Evolutionary conservation across 2,888 invertebrate species (phyloP).

Genomic region (Galeruca laticollis): DNA sequence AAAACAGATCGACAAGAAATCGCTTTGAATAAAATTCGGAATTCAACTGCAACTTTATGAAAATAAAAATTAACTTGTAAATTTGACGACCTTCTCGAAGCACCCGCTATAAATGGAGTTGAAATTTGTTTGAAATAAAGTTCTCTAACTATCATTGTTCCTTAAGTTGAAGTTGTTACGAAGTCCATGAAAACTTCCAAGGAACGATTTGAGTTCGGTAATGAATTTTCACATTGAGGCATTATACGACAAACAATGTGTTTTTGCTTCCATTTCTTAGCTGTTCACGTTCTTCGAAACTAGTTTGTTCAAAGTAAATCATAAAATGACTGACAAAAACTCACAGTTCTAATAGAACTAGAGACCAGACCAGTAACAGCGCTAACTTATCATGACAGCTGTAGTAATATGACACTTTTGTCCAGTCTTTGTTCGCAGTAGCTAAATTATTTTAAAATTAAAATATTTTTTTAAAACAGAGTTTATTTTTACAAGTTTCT

Average conservation of each 20-base stretch:
- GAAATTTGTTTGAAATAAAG: constrained; percentile 37
- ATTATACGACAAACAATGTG: constrained; percentile 36
- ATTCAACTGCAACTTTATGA: no score
- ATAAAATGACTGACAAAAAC: not conserved
- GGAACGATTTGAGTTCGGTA: constrained; percentile 42
- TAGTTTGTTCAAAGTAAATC: no score
- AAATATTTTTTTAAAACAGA: no score
- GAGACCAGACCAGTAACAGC: no score
- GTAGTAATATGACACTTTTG: no score
- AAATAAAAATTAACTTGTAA: constrained; percentile 4
- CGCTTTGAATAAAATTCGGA: no score
- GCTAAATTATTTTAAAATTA: no score
- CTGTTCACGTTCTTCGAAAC: not conserved
- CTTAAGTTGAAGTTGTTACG: constrained; percentile 39
- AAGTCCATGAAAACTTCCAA: constrained; percentile 41
- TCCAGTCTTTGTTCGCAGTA: no score
- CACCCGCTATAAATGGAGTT: constrained; percentile 27
- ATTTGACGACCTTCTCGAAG: constrained; percentile 10
- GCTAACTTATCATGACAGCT: no score
- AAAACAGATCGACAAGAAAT: no score
- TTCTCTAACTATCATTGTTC: constrained; percentile 42
- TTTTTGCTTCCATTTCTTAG: constrained; percentile 22
- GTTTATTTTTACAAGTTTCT: no score
- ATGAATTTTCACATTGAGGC: constrained; percentile 36
- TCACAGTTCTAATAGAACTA: not conserved